phyloP scores from a whole-genome alignment of 2,113 vertebrate species.

The Leucosticte australis region DNA sequence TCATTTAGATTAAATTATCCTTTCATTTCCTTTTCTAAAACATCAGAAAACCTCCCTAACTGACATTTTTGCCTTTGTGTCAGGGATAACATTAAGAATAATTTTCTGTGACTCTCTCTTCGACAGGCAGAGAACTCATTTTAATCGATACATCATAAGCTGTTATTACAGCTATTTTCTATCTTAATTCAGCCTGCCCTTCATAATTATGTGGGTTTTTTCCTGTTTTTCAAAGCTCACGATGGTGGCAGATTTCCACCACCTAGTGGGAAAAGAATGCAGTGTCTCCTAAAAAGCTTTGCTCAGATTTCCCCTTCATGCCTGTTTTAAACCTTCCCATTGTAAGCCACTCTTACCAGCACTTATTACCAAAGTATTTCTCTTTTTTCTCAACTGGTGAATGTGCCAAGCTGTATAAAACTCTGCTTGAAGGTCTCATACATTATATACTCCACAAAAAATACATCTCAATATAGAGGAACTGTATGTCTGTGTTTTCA shows the following conservation, averaged over 20 bases:
- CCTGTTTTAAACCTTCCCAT: neutral
- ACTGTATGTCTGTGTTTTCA: neutral
- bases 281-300: neutral
- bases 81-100: slow-evolving; percentile 54
- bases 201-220: slow-evolving; percentile 55
- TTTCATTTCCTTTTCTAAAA: slow-evolving; percentile 48
- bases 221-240: slow-evolving; percentile 7
- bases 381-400: neutral
- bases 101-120: slow-evolving; percentile 63
- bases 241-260: slow-evolving; percentile 72
- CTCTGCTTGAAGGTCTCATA: neutral
- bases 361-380: neutral
- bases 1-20: slow-evolving; percentile 51
- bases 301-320: neutral
- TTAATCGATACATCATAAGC: slow-evolving; percentile 48
- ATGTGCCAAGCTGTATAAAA: neutral
- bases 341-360: neutral
- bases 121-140: slow-evolving; percentile 52
- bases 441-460: neutral
- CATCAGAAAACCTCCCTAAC: slow-evolving; percentile 35
- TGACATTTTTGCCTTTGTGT: slow-evolving; percentile 54
- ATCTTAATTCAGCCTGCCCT: slow-evolving; percentile 59
- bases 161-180: slow-evolving; percentile 65
- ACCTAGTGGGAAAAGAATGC: slow-evolving; percentile 71
- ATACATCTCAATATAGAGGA: neutral